Conservation (phyloP, 1,140 invertebrate species). For the Trypoxylus dichotomus region DNA sequence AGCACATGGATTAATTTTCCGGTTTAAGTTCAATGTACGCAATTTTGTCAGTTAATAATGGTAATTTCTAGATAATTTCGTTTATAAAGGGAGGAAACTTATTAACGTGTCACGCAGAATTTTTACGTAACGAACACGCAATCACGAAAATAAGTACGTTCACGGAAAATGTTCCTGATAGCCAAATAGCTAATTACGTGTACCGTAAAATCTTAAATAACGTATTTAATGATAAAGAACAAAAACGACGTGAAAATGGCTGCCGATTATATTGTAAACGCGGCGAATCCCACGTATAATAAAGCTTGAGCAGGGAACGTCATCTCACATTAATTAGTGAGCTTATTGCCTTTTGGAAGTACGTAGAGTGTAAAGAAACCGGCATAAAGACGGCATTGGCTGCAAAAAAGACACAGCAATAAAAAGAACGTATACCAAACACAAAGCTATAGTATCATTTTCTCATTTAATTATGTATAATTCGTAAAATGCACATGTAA, state of each 20-base stretch:
- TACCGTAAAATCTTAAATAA: not conserved
- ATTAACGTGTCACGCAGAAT: conserved; percentile 6
- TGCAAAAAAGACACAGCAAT: too few species aligned
- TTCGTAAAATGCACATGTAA: too few species aligned
- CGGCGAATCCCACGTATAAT: too few species aligned
- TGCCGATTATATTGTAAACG: not conserved
- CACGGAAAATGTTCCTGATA: not conserved
- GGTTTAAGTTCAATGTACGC: not conserved
- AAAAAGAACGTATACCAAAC: too few species aligned
- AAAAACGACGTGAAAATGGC: not conserved
- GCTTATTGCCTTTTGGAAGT: too few species aligned
- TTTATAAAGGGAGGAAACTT: not conserved
- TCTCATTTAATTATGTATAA: too few species aligned
- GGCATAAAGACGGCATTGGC: too few species aligned
- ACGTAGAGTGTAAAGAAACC: too few species aligned
- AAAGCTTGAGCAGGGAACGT: too few species aligned
- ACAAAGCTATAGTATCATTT: too few species aligned
- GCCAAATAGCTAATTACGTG: not conserved
- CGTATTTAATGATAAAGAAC: not conserved
- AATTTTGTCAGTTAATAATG: conserved; percentile 1
- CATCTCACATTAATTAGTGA: too few species aligned
- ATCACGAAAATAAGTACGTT: not conserved
- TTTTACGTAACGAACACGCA: not conserved
- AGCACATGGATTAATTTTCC: not conserved
- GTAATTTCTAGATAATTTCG: not conserved